phyloP scores from a whole-genome alignment of 2,113 vertebrate genomes.

The Geococcyx californianus region DNA sequence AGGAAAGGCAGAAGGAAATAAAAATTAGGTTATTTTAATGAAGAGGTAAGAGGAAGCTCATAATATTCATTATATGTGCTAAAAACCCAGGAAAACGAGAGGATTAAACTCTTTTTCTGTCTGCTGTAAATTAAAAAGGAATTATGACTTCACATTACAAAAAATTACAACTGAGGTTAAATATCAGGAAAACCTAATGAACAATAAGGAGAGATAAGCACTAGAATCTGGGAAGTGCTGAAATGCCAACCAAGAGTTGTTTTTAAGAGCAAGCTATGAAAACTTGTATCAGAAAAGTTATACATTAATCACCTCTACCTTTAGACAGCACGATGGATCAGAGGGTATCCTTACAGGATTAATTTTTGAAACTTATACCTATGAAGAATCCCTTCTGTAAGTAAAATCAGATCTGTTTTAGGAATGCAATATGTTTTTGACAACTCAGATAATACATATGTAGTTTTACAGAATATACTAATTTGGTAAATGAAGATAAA shows the following conservation, averaged over 20 bases:
- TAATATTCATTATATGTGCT: not conserved
- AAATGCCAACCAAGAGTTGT: not conserved
- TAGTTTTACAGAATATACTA: not conserved
- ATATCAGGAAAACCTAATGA: not conserved
- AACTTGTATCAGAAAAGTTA: not conserved
- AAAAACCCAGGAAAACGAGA: not conserved
- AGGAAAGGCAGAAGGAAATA: not conserved
- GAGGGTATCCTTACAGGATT: not conserved
- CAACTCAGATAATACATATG: fast-evolving
- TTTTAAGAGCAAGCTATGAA: not conserved
- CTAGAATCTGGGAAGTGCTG: not conserved
- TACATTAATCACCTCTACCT: not conserved
- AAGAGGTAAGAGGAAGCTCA: not conserved
- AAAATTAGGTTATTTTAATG: not conserved
- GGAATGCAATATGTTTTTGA: not conserved
- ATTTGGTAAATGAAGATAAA: not conserved
- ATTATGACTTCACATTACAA: not conserved
- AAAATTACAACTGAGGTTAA: not conserved
- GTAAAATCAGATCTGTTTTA: not conserved
- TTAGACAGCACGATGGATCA: not conserved
- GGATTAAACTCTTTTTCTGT: not conserved
- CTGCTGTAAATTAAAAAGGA: not conserved
- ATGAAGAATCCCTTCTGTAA: not conserved
- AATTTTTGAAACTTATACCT: not conserved
- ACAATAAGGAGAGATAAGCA: not conserved